These are phyloP conservation scores for Sebastes cheni DNA, from an alignment of 2,797 vertebrate species.

Conservation along the genomic window DNA sequence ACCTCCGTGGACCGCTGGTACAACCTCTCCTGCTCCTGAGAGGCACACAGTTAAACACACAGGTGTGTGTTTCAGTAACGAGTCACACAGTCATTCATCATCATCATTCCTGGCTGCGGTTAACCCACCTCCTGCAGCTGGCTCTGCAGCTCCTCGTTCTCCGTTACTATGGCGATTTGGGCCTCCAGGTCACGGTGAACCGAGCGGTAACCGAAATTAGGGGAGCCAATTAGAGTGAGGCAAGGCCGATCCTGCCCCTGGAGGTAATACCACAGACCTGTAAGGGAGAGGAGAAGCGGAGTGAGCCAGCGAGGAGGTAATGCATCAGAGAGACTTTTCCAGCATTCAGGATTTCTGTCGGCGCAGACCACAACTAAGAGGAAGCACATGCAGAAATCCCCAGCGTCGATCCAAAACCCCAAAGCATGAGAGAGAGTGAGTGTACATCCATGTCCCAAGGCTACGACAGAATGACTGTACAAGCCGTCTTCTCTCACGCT, in stretches of 20 bases:
- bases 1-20: constrained; percentile 88
- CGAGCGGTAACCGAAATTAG: constrained; percentile 97
- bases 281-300: constrained; percentile 10
- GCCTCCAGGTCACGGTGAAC: constrained; percentile 97
- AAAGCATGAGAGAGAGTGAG: constrained; percentile 63
- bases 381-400: constrained; percentile 75
- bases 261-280: constrained; percentile 98
- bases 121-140: constrained; percentile 90
- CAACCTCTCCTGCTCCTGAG: constrained; percentile 92
- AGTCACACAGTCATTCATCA: constrained; percentile 2
- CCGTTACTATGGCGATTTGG: constrained; percentile 95
- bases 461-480: constrained; percentile 57
- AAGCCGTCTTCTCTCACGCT: constrained; percentile 56
- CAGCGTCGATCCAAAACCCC: constrained; percentile 65
- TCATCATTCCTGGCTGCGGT: constrained; percentile 16
- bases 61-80: constrained; percentile 28
- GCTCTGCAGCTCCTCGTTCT: constrained; percentile 89
- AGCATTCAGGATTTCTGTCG: constrained; percentile 43
- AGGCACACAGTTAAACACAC: constrained; percentile 1
- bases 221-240: constrained; percentile 96
- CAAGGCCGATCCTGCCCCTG: constrained; percentile 89
- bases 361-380: constrained; percentile 69
- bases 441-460: constrained; percentile 66
- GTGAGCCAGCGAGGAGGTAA: constrained; percentile 38
- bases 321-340: constrained; percentile 31